A percentile compares a stretch with the other conserved stretches of the same genome.
These are phyloP conservation scores for Andrena hattorfiana DNA, from an alignment of 2,888 invertebrate species.

Conservation along the genomic window DNA sequence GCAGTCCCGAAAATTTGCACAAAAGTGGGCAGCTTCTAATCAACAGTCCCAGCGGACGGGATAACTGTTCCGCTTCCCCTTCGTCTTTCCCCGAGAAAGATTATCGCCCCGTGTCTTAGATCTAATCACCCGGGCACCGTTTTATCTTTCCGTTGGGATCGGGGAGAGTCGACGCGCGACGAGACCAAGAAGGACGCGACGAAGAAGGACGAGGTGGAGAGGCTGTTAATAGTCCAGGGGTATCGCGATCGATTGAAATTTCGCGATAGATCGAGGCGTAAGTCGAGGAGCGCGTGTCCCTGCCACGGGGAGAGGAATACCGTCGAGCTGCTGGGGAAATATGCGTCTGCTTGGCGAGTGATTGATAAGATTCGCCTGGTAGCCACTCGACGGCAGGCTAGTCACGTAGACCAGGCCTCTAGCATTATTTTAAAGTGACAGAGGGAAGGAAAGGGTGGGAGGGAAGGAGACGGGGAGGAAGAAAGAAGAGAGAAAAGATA, in stretches of 20 bases:
- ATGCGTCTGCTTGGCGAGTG: conserved; percentile 40
- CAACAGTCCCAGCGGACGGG: not conserved
- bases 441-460: too few relatives aligned
- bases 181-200: not conserved
- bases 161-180: not conserved
- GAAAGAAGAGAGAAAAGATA: conserved; percentile 39
- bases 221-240: conserved; percentile 13
- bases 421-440: conserved; percentile 53
- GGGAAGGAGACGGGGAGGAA: too few relatives aligned
- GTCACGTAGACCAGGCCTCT: conserved; percentile 51
- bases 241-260: conserved; percentile 30
- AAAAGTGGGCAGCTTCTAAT: not conserved
- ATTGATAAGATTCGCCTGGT: conserved; percentile 51
- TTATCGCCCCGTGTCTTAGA: not conserved
- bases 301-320: not conserved
- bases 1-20: not conserved
- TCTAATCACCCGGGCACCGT: conserved; percentile 15
- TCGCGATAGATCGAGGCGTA: conserved; percentile 17
- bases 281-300: conserved; percentile 6
- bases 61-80: conserved; percentile 3
- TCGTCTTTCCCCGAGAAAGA: not conserved
- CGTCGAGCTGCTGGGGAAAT: conserved; percentile 5
- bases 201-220: not conserved
- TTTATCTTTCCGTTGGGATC: not conserved
- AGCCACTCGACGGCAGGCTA: conserved; percentile 16